Evolutionary conservation across 2,113 vertebrate genomes (phyloP).

Genomic region (Salvelinus sp.): DNA sequence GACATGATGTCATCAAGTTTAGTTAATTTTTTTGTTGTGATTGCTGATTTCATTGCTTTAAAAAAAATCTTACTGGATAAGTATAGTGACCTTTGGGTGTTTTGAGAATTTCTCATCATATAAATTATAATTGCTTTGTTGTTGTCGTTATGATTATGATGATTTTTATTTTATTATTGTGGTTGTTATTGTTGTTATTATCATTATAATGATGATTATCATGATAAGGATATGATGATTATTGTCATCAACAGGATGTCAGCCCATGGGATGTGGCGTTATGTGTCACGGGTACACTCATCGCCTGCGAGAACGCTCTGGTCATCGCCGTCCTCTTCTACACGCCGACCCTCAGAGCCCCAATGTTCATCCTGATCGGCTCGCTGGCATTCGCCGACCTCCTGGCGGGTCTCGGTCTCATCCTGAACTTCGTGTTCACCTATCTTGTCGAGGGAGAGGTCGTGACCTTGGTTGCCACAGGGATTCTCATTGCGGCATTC

Average conservation of each 20-base stretch:
- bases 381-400: constrained; percentile 87
- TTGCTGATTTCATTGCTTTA: no score
- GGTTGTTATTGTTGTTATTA: no score
- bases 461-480: constrained; percentile 79
- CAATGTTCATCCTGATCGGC: constrained; percentile 87
- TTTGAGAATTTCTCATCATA: no score
- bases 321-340: constrained; percentile 88
- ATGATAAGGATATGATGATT: no score
- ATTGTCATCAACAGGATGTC: constrained; percentile 57
- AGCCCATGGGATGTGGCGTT: constrained; percentile 88
- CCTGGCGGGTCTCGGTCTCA: constrained; percentile 84
- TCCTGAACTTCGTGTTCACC: constrained; percentile 84
- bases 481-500: constrained; percentile 84
- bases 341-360: constrained; percentile 82
- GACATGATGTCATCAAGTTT: no score
- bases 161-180: no score
- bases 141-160: no score
- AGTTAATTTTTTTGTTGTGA: no score
- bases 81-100: no score
- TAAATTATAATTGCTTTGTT: no score
- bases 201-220: no score
- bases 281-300: constrained; percentile 85
- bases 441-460: constrained; percentile 80
- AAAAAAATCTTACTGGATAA: no score
- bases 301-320: constrained; percentile 87